These are phyloP conservation scores for Stylophora pistillata DNA, from an alignment of 64 coral and sea anemone genomes.

Conservation along the genomic window DNA sequence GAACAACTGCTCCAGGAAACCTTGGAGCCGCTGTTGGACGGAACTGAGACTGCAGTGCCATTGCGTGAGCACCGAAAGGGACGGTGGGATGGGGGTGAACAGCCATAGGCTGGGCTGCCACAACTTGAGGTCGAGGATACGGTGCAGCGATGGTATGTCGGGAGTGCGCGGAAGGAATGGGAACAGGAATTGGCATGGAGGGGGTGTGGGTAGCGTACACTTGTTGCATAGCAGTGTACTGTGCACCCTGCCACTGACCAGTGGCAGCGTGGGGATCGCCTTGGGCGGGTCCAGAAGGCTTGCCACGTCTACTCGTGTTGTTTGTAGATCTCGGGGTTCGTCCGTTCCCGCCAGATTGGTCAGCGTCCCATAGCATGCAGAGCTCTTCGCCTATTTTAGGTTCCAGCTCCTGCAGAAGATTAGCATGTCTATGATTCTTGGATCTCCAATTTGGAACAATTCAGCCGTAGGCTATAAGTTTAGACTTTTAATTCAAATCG, in stretches of 20 bases:
- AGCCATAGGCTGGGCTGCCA: slow-evolving; percentile 31
- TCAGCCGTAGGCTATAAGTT: no score
- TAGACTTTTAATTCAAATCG: no score
- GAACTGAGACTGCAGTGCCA: slow-evolving; percentile 36
- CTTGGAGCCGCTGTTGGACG: background rate
- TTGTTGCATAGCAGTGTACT: slow-evolving; percentile 62
- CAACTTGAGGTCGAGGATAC: slow-evolving; percentile 22
- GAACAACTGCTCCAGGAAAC: slow-evolving; percentile 2
- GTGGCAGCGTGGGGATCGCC: slow-evolving; percentile 42
- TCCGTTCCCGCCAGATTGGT: slow-evolving; percentile 25
- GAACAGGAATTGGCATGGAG: slow-evolving; percentile 96
- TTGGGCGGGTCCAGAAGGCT: slow-evolving; percentile 22
- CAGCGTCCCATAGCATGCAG: slow-evolving; percentile 87
- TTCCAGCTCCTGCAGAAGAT: slow-evolving; percentile 70
- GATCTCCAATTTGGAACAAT: no score
- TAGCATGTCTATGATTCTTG: background rate
- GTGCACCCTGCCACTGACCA: slow-evolving; percentile 67
- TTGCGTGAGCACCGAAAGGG: slow-evolving; percentile 4
- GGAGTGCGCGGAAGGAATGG: slow-evolving; percentile 67
- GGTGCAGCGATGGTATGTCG: slow-evolving; percentile 34
- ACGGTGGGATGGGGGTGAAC: slow-evolving; percentile 3
- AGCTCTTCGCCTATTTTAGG: slow-evolving; percentile 77
- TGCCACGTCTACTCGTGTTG: slow-evolving; percentile 22
- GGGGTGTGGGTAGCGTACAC: slow-evolving; percentile 83
- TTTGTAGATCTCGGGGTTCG: slow-evolving; percentile 6